Evolutionary conservation across 2,113 vertebrate species (phyloP).

Genomic region (Lagopus muta): DNA sequence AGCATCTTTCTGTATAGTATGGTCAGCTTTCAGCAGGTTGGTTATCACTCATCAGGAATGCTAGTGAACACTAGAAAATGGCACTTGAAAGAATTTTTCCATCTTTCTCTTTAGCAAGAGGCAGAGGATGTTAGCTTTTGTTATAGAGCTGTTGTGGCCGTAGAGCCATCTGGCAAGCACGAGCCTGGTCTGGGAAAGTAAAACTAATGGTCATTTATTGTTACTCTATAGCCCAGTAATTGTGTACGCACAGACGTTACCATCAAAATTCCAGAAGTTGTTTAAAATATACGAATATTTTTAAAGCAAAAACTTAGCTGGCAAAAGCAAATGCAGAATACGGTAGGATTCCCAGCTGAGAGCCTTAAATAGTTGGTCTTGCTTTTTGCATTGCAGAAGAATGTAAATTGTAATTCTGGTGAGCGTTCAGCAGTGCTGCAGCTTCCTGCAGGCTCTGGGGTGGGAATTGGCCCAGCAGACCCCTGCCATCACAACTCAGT

Average conservation of each 20-base stretch:
- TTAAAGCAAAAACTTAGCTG: background rate
- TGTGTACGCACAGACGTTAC: slow-evolving; percentile 14
- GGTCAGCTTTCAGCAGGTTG: background rate
- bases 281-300: background rate
- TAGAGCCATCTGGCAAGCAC: background rate
- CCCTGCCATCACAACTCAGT: background rate
- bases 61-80: background rate
- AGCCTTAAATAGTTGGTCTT: background rate
- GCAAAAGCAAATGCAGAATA: background rate
- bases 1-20: background rate
- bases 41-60: background rate
- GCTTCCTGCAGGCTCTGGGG: background rate
- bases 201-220: background rate
- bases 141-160: background rate
- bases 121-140: fast-evolving
- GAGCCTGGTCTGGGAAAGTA: background rate
- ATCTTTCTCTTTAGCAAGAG: background rate
- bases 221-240: background rate
- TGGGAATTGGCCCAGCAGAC: background rate
- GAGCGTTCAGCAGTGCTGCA: fast-evolving
- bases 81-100: background rate
- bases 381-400: background rate
- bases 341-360: background rate
- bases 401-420: background rate
- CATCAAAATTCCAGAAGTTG: background rate